A percentile compares a stretch with the other conserved stretches of the same genome.
These are phyloP conservation scores for Dicerorhinus sumatrensis DNA, from an alignment of 2,113 vertebrate species.

Conservation along the genomic window DNA sequence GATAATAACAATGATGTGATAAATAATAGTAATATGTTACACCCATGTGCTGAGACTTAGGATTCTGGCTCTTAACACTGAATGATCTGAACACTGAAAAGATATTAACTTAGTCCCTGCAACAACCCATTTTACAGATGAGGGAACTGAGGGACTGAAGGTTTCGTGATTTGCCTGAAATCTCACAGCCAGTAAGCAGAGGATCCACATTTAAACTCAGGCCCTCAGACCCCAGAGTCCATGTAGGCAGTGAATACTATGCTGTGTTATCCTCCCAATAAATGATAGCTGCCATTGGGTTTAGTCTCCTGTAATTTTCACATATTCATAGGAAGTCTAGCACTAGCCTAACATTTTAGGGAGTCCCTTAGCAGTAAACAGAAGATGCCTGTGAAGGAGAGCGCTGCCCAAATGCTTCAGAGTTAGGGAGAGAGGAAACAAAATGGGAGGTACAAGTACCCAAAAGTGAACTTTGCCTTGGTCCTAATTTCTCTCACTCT, in stretches of 20 bases:
- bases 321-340: background rate
- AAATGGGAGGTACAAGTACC: fast-evolving
- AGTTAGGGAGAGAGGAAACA: background rate
- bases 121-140: background rate
- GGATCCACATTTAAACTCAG: background rate
- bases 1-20: background rate
- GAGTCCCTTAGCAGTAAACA: background rate
- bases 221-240: background rate
- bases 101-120: background rate
- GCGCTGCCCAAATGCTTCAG: background rate
- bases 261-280: background rate
- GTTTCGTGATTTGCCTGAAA: background rate
- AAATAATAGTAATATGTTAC: background rate
- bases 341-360: too few relatives aligned
- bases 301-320: background rate
- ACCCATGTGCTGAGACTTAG: background rate
- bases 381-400: background rate
- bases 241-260: background rate
- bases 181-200: background rate
- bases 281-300: background rate
- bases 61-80: background rate
- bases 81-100: too few relatives aligned
- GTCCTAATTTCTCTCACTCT: background rate
- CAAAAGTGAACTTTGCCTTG: background rate
- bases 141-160: background rate